These are phyloP conservation scores for Bombyx mandarina DNA, from an alignment of 1,140 invertebrate genomes.

Conservation along the genomic window DNA sequence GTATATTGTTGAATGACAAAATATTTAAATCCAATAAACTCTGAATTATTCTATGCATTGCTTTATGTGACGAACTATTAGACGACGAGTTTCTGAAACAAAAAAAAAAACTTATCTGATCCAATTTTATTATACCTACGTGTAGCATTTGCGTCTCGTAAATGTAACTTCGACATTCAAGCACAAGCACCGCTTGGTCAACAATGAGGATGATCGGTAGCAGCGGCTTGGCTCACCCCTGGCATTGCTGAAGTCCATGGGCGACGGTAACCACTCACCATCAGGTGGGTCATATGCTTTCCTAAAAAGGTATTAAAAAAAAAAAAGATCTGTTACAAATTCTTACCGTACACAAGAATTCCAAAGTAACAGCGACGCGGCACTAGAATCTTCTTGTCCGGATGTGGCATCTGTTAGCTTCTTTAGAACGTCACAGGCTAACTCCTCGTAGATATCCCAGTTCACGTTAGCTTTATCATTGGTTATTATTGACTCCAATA, in stretches of 20 bases:
- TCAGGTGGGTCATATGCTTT: too few species aligned
- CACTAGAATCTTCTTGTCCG: constrained; percentile 16
- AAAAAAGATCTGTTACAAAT: too few species aligned
- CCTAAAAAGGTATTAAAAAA: neutral
- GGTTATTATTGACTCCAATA: constrained; percentile 26
- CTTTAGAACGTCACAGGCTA: constrained; percentile 26
- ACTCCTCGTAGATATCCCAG: constrained; percentile 32
- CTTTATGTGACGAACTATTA: constrained; percentile 27
- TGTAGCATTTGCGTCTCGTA: too few species aligned
- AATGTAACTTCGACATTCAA: too few species aligned
- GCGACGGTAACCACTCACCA: too few species aligned
- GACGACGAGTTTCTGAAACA: constrained; percentile 44
- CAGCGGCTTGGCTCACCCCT: too few species aligned
- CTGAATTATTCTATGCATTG: constrained; percentile 39
- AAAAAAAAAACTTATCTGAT: neutral
- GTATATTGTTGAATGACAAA: constrained; percentile 32
- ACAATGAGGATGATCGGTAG: too few species aligned
- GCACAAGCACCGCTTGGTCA: too few species aligned
- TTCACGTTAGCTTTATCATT: constrained; percentile 21
- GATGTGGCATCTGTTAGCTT: constrained; percentile 12
- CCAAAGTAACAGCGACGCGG: constrained; percentile 33
- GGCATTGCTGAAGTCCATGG: too few species aligned
- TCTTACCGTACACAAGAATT: constrained; percentile 52
- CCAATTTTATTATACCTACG: too few species aligned
- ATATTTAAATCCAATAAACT: constrained; percentile 26